These are phyloP conservation scores for Malacosoma neustria DNA, from an alignment of 2,888 invertebrate genomes.

Conservation along the genomic window DNA sequence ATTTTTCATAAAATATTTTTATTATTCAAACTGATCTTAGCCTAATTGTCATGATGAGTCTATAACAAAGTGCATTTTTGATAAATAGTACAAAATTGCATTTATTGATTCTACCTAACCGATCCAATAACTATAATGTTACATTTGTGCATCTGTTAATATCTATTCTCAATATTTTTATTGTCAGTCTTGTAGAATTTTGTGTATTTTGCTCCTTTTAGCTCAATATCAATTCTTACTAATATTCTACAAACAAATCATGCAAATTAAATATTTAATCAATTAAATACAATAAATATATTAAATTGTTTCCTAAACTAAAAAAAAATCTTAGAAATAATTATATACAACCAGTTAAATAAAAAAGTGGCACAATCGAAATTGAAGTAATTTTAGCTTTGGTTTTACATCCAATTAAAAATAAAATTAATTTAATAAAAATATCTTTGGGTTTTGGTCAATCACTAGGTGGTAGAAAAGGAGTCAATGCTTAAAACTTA, in stretches of 20 bases:
- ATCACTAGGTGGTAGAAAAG: constrained; percentile 7
- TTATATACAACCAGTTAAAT: constrained; percentile 45
- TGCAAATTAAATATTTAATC: constrained; percentile 55
- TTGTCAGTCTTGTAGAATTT: constrained; percentile 74
- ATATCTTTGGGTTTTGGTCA: constrained; percentile 12
- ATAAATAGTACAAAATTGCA: constrained; percentile 50
- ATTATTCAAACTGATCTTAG: constrained; percentile 53
- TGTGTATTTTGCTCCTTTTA: constrained; percentile 58
- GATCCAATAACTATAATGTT: constrained; percentile 40
- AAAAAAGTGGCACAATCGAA: constrained; percentile 58
- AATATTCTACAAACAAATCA: constrained; percentile 59
- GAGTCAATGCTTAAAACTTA: neutral
- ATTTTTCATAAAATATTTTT: constrained; percentile 62
- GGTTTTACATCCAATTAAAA: constrained; percentile 57
- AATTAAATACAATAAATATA: constrained; percentile 64
- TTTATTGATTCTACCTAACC: constrained; percentile 21
- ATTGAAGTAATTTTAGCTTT: constrained; percentile 42
- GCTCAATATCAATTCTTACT: constrained; percentile 55
- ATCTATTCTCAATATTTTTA: constrained; percentile 74
- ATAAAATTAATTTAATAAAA: constrained; percentile 9
- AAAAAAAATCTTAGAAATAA: constrained; percentile 38
- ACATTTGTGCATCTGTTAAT: constrained; percentile 62
- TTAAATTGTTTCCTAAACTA: constrained; percentile 54
- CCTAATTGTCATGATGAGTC: constrained; percentile 74
- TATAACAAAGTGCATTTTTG: constrained; percentile 68